Conservation (phyloP, 1,140 invertebrate genomes). For the Zaprionus camerounensis region DNA sequence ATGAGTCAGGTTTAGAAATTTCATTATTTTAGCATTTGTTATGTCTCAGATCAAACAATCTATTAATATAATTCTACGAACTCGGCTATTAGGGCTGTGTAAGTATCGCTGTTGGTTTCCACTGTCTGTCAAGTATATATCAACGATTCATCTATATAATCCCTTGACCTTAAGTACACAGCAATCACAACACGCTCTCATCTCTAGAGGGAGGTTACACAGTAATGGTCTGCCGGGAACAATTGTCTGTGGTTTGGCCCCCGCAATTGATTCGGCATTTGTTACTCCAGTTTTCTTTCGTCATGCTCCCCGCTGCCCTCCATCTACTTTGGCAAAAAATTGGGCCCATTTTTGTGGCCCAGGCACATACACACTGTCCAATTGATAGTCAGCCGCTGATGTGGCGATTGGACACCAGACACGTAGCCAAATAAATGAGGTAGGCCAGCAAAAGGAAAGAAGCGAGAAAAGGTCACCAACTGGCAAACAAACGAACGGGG, state of each 20-base stretch:
- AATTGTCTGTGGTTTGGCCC: slow-evolving; percentile 11
- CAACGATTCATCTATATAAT: background rate
- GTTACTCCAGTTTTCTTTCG: slow-evolving; percentile 16
- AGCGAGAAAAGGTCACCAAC: background rate
- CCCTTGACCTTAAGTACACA: background rate
- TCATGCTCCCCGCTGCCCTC: background rate
- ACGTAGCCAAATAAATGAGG: slow-evolving; percentile 11
- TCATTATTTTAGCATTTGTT: no score
- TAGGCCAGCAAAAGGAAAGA: background rate
- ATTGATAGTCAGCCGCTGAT: slow-evolving; percentile 6
- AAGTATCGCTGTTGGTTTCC: no score
- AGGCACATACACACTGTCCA: background rate
- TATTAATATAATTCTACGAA: no score
- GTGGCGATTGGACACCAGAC: slow-evolving; percentile 1
- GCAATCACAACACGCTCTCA: background rate
- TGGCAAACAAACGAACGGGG: background rate
- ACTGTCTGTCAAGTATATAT: no score
- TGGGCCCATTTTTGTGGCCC: background rate
- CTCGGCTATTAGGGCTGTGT: no score
- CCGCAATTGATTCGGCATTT: slow-evolving; percentile 41
- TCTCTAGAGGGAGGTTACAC: background rate
- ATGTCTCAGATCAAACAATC: no score
- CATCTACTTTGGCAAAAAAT: background rate
- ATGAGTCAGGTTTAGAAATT: no score
- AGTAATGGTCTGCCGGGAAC: background rate